Evolutionary conservation across 2,113 vertebrate genomes (phyloP).

Genomic region (Pseudois nayaur): DNA sequence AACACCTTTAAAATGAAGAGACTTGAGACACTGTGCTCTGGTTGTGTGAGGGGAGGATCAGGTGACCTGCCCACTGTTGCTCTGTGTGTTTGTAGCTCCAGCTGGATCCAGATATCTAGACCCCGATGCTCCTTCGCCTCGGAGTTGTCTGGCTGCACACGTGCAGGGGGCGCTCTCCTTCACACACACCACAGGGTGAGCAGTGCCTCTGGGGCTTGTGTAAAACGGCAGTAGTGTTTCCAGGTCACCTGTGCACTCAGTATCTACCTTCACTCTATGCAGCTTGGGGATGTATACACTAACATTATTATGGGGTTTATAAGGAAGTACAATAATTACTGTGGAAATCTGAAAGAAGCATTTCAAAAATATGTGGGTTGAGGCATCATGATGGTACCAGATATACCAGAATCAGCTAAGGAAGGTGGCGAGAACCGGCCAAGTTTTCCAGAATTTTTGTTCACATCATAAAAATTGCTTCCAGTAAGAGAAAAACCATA

Average conservation of each 20-base stretch:
- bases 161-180: background rate
- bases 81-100: background rate
- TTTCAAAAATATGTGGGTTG: background rate
- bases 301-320: background rate
- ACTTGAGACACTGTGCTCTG: background rate
- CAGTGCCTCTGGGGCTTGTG: rapidly evolving
- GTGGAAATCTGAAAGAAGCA: background rate
- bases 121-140: rapidly evolving
- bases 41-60: background rate
- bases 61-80: background rate
- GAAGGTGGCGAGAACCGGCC: background rate
- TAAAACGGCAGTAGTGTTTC: background rate
- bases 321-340: background rate
- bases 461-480: background rate
- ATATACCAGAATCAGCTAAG: background rate
- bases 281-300: background rate
- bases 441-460: background rate
- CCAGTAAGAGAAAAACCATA: background rate
- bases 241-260: background rate
- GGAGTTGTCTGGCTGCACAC: rapidly evolving
- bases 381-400: no score
- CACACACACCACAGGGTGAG: rapidly evolving
- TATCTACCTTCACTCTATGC: no score
- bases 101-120: background rate
- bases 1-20: background rate